Evolutionary conservation across 2,888 invertebrate species (phyloP), one percentile per base, ranked within the genome.

Genomic region (Cyaniris semiargus): DNA sequence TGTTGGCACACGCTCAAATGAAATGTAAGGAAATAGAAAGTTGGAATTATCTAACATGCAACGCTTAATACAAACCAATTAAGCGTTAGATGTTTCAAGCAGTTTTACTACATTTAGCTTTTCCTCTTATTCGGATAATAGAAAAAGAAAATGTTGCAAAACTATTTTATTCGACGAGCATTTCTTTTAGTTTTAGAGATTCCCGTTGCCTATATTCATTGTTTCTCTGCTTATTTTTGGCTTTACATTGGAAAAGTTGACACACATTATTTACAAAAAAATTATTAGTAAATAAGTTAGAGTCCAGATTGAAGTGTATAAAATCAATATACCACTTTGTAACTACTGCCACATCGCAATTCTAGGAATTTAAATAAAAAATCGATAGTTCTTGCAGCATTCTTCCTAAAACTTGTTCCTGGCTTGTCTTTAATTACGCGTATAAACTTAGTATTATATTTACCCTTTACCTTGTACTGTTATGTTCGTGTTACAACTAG

Each of bases 341-440:
- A 23, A 66, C 27, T 70, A 15, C 71, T 10, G 10, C 21, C 31
- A 18, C 53, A 27, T 74, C 53, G 53, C 53, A 48, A 74, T 74
- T 53, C 48, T 53, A 53, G 74, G 31, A 53, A 74, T 74, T 74
- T 74, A 48, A 74, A 74, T 74, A 74, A 74, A 74, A 74, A 74
- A 74, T 27, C 53, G 53, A 74, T 74, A 72, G 53, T 74, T 53
- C 48, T 27, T 23, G 23, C n/a, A 27, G 23, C n/a, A 27, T 27
- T 48, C 74, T 4, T 74, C 74, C 74, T 74, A 74, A 72, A 74
- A 74, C 74, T 74, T n/a, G 74, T 74, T 74, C 18, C 74, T 23
- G 15, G 48, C 74, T 74, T 74, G 74, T 74, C 15, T 74, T 74
- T 74, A 53, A 74, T 53, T 74, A 53, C 48, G 74, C 74, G 10